Base-by-base conservation (phyloP, 1,140 invertebrate species). In the Glossosoma conforme region DNA sequence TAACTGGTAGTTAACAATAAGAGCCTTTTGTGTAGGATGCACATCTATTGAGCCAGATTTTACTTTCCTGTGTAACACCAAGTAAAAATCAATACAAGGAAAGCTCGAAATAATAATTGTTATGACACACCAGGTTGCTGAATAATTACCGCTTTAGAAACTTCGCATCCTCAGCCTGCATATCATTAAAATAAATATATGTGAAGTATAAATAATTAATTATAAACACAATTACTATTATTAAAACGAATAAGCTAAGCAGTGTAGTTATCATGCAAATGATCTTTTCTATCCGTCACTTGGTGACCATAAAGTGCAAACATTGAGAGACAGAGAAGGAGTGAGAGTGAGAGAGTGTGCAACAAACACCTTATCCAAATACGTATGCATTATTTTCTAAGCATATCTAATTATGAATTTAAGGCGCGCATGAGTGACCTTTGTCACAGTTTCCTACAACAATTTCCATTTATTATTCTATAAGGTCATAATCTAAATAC, bases 1-100 rank as follows among this genome's bases (percentile, higher is more conserved):
- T 21, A 93, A 72, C 68, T 91, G 86, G 77, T 94, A 95, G 69
- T 89, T 89, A 15, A 95, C 83, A 40, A 95, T 82, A n/a, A 95
- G 67, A 25, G 91, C 91, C 65, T 89, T 88, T 64, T 94, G 87
- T 44, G 85, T 89, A 13, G 92, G 90, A 77, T 95, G 92, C 3
- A 91, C 90, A 76, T 94, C 91, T 53, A 95, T 79, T 36, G 81
- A 83, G 6, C 89, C 89, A 40, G 87, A 85, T 74, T 85, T 85
- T 32, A 90, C 83, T 69, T 87, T 86, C 60, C 87, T 89, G 59
- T n/a, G 69, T 65, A 20, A 2, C 19, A 50, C 24, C 32, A 32
- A 3, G 35, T 32, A 48, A 44, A 55, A 41, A 55, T 32, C 50
- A 54, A 52, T 58, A 53, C 18, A 24, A 40, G 14, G 20, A 52